Base-by-base conservation (phyloP, 2,797 vertebrate species). In the Eurystomus glaucurus region DNA sequence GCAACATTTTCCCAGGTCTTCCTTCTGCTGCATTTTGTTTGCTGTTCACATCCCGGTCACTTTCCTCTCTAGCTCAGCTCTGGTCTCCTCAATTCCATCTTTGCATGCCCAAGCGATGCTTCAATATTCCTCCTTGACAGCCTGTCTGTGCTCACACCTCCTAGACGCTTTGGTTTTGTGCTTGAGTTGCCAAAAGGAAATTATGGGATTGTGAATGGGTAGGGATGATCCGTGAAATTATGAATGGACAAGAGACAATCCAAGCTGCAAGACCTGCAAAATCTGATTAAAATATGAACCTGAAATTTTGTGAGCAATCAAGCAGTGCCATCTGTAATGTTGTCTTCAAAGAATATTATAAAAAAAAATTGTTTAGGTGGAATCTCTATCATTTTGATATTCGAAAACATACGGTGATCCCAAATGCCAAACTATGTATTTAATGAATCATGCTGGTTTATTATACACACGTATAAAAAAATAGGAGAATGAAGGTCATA, bases 351-450 rank as follows among this genome's bases (percentile, higher is more conserved):
- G 46, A 76, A 77, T 39, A 10, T 83, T 70, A 91, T 76, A 86
- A 95, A 75, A 95, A 97, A 85, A 71, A 5, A 20, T 23, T 33
- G 55, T 94, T 97, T 96, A 95, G 79, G 91, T 95, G 76, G 35
- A 89, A 93, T 85, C 33, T 92, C 87, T 97, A 43, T 84, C 39
- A 1, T 85, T 96, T 71, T 76, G 72, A 87, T 89, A 90, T 74
- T 82, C 71, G 85, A 90, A 97, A 95, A 96, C 89, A 96, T 85
- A 83, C 43, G 70, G 94, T 80, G 86, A 98, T 96, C 57, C 61
- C 88, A 97, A 98, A 97, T 97, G 90, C 89, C 96, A 97, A 97
- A 94, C 87, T 95, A 95, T 94, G 85, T 93, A 97, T 95, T 97
- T 96, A 97, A 97, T 92, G 82, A 96, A 96, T 96, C 92, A 96